phyloP scores from a whole-genome alignment of 2,888 invertebrate genomes.

The Trypoxylon attenuatum region DNA sequence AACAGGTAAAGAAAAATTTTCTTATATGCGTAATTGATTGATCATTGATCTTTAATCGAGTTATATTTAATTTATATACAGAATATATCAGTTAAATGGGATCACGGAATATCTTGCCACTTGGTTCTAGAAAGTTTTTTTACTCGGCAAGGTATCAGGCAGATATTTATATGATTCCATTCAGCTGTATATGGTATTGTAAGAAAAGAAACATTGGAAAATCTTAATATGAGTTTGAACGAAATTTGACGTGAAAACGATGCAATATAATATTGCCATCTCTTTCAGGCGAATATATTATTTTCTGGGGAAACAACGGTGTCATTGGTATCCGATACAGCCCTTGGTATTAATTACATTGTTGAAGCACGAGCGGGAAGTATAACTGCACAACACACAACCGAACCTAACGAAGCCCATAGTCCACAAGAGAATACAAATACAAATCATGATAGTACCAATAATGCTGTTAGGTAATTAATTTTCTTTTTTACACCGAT shows the following conservation, averaged over 20 bases:
- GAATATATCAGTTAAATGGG: too few relatives aligned
- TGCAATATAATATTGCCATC: background rate
- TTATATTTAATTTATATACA: too few relatives aligned
- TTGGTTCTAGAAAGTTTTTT: too few relatives aligned
- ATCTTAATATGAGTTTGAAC: too few relatives aligned
- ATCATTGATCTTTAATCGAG: too few relatives aligned
- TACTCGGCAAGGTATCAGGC: too few relatives aligned
- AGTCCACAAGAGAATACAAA: conserved; percentile 35
- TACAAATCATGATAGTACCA: conserved; percentile 30
- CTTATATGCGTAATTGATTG: too few relatives aligned
- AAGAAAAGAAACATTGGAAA: too few relatives aligned
- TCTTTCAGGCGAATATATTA: conserved; percentile 80
- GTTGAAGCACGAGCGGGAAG: conserved; percentile 80
- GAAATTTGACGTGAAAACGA: conserved; percentile 24
- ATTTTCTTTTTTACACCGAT: background rate
- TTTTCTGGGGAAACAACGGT: conserved; percentile 83
- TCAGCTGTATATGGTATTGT: too few relatives aligned
- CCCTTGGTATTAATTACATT: conserved; percentile 86
- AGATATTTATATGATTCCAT: too few relatives aligned
- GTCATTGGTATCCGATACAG: conserved; percentile 84
- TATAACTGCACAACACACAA: conserved; percentile 13
- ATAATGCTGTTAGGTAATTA: conserved; percentile 42
- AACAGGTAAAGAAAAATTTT: too few relatives aligned
- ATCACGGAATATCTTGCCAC: too few relatives aligned
- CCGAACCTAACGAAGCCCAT: conserved; percentile 36